Percentiles rank a stretch among this genome's conserved stretches.
Conservation (phyloP, 2,113 vertebrate genomes). For the Gnathonemus longibarbis region DNA sequence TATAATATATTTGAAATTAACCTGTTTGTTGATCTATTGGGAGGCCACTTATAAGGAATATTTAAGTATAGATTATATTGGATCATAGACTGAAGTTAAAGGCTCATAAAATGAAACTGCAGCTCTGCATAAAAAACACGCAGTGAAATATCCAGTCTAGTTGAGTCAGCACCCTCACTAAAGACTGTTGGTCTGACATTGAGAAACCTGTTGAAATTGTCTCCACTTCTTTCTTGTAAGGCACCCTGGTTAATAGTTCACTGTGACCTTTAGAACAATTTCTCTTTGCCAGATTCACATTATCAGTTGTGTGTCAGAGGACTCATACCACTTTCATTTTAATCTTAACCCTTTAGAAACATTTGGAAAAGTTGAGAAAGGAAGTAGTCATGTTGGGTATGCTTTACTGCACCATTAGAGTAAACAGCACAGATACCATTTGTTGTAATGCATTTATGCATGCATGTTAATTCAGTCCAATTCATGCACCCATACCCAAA, state of each 20-base stretch:
- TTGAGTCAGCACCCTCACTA: slow-evolving; percentile 39
- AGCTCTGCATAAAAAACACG: neutral
- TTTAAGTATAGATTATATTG: neutral
- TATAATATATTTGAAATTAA: neutral
- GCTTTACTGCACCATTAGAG: too few species aligned
- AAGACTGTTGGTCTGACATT: slow-evolving; percentile 36
- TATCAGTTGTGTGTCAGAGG: slow-evolving; percentile 11
- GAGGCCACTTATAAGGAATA: neutral
- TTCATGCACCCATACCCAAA: neutral
- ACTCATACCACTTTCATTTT: slow-evolving; percentile 9
- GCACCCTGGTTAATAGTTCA: slow-evolving; percentile 52
- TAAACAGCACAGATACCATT: neutral
- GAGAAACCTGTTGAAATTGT: slow-evolving; percentile 50
- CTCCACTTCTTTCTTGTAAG: slow-evolving; percentile 52
- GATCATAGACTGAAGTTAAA: neutral
- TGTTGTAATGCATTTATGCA: neutral
- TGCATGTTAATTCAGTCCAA: neutral
- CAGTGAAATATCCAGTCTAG: slow-evolving; percentile 35
- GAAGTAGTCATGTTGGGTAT: neutral
- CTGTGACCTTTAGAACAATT: slow-evolving; percentile 57
- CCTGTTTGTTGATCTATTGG: neutral
- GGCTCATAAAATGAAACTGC: slow-evolving; percentile 23
- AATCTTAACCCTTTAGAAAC: neutral
- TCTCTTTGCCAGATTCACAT: slow-evolving; percentile 42
- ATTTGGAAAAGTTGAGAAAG: neutral